phyloP scores from a whole-genome alignment of 2,888 invertebrate genomes.

The Lithophane leautieri region DNA sequence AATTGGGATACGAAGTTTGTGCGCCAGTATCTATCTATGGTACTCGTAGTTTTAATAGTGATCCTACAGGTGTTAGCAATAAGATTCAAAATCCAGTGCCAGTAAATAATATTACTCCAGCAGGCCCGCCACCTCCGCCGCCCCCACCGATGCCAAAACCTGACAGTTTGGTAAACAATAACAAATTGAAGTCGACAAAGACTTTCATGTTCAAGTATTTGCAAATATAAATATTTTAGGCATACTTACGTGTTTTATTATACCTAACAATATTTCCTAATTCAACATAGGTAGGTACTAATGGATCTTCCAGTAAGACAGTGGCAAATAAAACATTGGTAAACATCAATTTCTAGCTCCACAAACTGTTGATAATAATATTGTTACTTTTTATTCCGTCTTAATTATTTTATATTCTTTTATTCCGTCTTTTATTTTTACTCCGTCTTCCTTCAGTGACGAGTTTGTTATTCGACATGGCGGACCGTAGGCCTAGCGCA shows the following conservation, averaged over 20 bases:
- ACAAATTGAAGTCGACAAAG: constrained; percentile 77
- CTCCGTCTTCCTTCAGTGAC: background rate
- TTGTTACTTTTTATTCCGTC: background rate
- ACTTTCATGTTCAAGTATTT: constrained; percentile 86
- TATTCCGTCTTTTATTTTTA: background rate
- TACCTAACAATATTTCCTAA: no score
- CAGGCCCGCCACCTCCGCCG: constrained; percentile 76
- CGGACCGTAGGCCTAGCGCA: constrained; percentile 5
- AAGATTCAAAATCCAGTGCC: constrained; percentile 71
- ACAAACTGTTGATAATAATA: constrained; percentile 9
- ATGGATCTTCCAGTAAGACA: no score
- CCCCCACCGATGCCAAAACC: constrained; percentile 84
- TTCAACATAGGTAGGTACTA: no score
- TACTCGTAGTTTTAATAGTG: constrained; percentile 71
- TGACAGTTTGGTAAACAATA: constrained; percentile 68
- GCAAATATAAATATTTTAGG: constrained; percentile 59
- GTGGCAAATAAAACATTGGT: background rate
- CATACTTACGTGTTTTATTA: constrained; percentile 22
- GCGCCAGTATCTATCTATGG: constrained; percentile 93
- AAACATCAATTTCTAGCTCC: background rate
- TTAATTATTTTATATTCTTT: no score
- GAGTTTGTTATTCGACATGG: constrained; percentile 12
- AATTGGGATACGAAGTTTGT: constrained; percentile 93
- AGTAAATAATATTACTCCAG: constrained; percentile 57
- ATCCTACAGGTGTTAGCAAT: constrained; percentile 59